Evolutionary conservation across 1,140 invertebrate genomes (phyloP).

Genomic region (Drosophila micromelanica): DNA sequence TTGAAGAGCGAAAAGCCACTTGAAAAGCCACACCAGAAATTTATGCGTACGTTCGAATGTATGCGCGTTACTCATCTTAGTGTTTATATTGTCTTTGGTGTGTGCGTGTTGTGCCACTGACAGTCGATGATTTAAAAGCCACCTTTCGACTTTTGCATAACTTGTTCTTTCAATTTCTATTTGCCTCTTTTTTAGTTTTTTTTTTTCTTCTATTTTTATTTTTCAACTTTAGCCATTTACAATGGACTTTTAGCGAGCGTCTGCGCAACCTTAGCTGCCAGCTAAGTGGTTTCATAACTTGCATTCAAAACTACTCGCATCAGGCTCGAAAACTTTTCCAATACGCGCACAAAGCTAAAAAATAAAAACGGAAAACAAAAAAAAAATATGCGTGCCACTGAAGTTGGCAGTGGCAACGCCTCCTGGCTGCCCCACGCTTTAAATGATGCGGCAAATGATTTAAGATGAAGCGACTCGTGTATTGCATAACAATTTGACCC

Average conservation of each 20-base stretch:
- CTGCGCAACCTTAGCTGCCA: conserved; percentile 4
- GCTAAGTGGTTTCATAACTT: conserved; percentile 64
- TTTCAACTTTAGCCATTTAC: conserved; percentile 11
- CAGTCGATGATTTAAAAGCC: conserved; percentile 72
- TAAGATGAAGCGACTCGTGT: conserved; percentile 50
- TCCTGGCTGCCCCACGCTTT: conserved; percentile 14
- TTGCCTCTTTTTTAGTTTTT: conserved; percentile 11
- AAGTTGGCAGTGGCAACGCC: background rate
- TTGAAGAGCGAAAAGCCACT: no score
- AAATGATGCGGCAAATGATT: conserved; percentile 58
- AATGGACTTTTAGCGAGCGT: conserved; percentile 31
- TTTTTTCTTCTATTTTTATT: conserved; percentile 7
- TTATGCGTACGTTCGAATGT: no score
- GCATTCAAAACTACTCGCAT: conserved; percentile 48
- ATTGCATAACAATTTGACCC: conserved; percentile 55
- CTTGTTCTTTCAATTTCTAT: conserved; percentile 39
- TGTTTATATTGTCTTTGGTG: no score
- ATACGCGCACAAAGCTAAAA: conserved; percentile 34
- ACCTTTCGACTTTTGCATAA: conserved; percentile 38
- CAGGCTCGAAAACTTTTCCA: conserved; percentile 44
- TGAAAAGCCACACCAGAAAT: no score
- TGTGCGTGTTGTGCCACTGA: conserved; percentile 55
- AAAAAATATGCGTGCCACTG: conserved; percentile 30
- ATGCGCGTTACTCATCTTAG: no score
- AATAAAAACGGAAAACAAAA: background rate